Evolutionary conservation across 2,888 invertebrate species (phyloP).

Genomic region (Cynaeus angustus): DNA sequence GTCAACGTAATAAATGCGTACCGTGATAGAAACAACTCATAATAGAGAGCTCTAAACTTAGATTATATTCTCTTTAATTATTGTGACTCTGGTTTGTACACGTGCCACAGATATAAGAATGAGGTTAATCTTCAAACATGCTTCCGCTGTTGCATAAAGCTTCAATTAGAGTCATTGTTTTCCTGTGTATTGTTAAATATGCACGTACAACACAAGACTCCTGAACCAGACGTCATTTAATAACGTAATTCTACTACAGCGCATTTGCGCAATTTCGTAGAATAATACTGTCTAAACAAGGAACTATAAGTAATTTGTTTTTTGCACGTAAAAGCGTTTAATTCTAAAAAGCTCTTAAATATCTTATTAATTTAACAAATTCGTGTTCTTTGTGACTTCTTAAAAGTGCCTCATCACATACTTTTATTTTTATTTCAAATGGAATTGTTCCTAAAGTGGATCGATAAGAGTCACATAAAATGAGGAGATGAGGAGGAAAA

Average conservation of each 20-base stretch:
- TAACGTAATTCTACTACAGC: conserved; percentile 37
- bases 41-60: no score
- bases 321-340: conserved; percentile 18
- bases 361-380: conserved; percentile 36
- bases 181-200: conserved; percentile 43
- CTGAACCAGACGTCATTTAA: conserved; percentile 38
- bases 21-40: no score
- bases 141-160: conserved; percentile 10
- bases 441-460: conserved; percentile 8
- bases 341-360: conserved; percentile 16
- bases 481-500: conserved; percentile 3
- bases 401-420: background rate
- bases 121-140: conserved; percentile 9
- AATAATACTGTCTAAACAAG: conserved; percentile 34
- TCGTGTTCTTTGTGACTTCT: background rate
- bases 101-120: conserved; percentile 7
- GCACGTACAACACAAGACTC: conserved; percentile 32
- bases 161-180: conserved; percentile 46
- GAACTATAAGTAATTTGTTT: conserved; percentile 37
- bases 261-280: conserved; percentile 29
- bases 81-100: background rate
- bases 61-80: no score
- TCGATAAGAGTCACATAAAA: conserved; percentile 13
- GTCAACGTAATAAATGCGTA: no score
- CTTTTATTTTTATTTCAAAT: conserved; percentile 11